A percentile compares a stretch with the other conserved stretches of the same genome.
Conservation (phyloP, 2,113 vertebrate species). For the Mesembrinibis cayennensis region DNA sequence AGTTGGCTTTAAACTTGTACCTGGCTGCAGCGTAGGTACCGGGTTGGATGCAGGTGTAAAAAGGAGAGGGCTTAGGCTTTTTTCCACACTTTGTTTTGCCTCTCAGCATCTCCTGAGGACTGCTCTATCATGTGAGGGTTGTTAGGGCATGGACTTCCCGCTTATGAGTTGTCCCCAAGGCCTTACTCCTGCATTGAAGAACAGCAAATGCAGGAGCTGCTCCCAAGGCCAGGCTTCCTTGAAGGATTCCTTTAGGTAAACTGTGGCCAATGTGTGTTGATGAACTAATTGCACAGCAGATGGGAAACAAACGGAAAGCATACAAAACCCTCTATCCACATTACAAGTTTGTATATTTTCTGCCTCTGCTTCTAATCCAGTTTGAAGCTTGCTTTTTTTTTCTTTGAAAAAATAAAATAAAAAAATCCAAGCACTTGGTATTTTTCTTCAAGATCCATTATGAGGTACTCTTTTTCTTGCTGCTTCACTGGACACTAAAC, state of each 20-base stretch:
- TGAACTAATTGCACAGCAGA: background rate
- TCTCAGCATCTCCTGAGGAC: background rate
- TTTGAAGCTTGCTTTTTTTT: background rate
- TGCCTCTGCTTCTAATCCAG: background rate
- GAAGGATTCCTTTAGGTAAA: background rate
- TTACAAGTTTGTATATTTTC: background rate
- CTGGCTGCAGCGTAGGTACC: background rate
- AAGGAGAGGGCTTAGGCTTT: background rate
- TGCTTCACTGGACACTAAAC: background rate
- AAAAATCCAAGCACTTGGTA: background rate
- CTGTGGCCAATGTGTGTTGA: background rate
- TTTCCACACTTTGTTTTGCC: background rate
- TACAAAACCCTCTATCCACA: background rate
- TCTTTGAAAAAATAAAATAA: background rate
- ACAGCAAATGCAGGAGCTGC: background rate
- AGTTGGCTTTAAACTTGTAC: background rate
- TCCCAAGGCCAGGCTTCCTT: background rate
- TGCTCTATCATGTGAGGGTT: background rate
- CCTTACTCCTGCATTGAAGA: background rate
- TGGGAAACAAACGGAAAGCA: background rate
- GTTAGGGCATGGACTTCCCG: background rate
- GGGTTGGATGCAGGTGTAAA: background rate
- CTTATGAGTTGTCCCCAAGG: background rate
- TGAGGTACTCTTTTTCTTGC: background rate
- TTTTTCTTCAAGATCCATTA: background rate